Percentiles rank a stretch among this genome's conserved stretches.
These are phyloP conservation scores for Morpho deidamia DNA, from an alignment of 2,888 invertebrate genomes.

Conservation along the genomic window DNA sequence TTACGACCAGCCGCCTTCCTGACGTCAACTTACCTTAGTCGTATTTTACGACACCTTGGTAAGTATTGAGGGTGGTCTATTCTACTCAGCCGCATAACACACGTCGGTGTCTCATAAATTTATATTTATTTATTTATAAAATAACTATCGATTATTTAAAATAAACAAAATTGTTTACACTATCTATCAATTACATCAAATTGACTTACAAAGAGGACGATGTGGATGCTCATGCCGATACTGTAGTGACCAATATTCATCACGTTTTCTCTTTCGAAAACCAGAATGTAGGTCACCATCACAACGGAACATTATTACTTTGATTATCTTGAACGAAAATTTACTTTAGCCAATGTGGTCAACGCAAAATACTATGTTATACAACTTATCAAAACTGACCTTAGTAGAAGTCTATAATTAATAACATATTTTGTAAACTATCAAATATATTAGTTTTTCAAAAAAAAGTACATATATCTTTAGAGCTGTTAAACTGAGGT, in stretches of 20 bases:
- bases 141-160: conserved; percentile 46
- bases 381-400: conserved; percentile 11
- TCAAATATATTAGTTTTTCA: neutral
- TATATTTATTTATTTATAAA: too few species aligned
- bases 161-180: conserved; percentile 46
- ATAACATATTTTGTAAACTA: neutral
- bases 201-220: conserved; percentile 37
- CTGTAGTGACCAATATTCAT: conserved; percentile 45
- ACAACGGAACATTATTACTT: conserved; percentile 48
- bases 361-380: conserved; percentile 6
- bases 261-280: conserved; percentile 54
- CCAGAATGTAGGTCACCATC: conserved; percentile 50
- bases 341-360: conserved; percentile 24
- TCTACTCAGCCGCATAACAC: too few species aligned
- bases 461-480: neutral
- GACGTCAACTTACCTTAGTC: too few species aligned
- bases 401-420: conserved; percentile 6
- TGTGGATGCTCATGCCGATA: conserved; percentile 48
- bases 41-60: too few species aligned
- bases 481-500: too few species aligned
- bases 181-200: conserved; percentile 48
- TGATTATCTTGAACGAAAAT: conserved; percentile 46
- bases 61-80: too few species aligned
- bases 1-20: too few species aligned
- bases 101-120: too few species aligned